A percentile compares a stretch with the other conserved stretches of the same genome.
Evolutionary conservation across 2,797 vertebrate species (phyloP).

Genomic region (Aselliscus stoliczkanus): DNA sequence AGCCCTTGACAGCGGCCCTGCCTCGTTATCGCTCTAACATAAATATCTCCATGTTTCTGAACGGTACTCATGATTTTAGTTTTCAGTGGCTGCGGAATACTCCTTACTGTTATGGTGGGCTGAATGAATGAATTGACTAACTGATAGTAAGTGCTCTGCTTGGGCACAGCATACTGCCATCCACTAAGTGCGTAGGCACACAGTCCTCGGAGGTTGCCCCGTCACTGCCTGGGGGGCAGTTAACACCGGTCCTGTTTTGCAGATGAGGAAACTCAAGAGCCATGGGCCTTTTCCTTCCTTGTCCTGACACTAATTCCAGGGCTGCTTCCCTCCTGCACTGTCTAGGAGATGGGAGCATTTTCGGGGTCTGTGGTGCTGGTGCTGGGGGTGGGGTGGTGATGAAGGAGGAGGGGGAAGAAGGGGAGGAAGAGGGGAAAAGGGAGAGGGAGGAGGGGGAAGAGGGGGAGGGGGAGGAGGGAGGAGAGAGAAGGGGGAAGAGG

Average conservation of each 20-base stretch:
- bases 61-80: fast-evolving
- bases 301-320: background rate
- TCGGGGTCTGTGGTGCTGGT: background rate
- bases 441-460: no score
- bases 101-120: background rate
- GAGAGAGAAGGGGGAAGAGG: no score
- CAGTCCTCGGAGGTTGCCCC: background rate
- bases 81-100: background rate
- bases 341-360: background rate
- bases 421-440: no score
- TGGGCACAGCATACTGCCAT: background rate
- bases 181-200: background rate
- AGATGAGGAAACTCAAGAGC: background rate
- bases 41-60: background rate
- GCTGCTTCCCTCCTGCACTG: background rate
- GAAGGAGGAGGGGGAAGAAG: no score
- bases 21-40: fast-evolving
- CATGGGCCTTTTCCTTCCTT: background rate
- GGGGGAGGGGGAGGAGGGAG: no score
- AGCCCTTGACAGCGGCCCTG: background rate
- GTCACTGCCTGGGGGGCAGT: background rate
- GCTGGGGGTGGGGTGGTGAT: background rate
- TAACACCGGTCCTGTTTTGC: background rate
- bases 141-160: background rate
- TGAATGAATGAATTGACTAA: background rate